Evolutionary conservation across 2,888 invertebrate species (phyloP).

Genomic region (Chorisops tibialis): DNA sequence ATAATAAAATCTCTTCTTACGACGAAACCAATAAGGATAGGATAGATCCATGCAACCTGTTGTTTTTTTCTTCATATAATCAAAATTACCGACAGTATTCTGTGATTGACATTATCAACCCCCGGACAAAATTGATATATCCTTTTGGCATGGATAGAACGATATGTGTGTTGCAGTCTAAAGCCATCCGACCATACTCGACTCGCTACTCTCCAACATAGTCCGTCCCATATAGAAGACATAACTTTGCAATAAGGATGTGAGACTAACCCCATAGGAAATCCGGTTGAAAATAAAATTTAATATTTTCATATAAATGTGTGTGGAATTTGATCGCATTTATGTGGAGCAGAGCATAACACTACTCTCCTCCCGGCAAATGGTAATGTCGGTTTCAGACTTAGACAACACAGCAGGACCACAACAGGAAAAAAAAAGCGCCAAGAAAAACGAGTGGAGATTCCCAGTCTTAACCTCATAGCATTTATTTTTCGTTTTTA

Average conservation of each 20-base stretch:
- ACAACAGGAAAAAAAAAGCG: not conserved
- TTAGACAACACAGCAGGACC: slow-evolving; percentile 22
- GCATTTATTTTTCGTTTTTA: not conserved
- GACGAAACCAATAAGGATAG: not conserved
- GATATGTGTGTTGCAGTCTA: too few relatives aligned
- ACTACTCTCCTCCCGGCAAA: not conserved
- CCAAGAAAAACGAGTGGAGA: not conserved
- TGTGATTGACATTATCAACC: slow-evolving; percentile 8
- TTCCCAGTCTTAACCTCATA: not conserved
- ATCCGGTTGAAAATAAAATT: slow-evolving; percentile 18
- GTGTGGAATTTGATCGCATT: slow-evolving; percentile 6
- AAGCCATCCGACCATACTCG: too few relatives aligned
- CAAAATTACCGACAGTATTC: not conserved
- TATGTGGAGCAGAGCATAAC: too few relatives aligned
- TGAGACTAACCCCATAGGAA: slow-evolving; percentile 2
- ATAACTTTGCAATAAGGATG: not conserved
- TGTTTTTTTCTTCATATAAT: not conserved
- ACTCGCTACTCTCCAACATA: too few relatives aligned
- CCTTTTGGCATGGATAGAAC: too few relatives aligned
- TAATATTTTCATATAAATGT: slow-evolving; percentile 9
- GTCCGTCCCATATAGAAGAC: not conserved
- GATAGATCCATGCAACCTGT: not conserved
- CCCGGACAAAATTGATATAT: not conserved
- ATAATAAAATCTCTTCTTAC: too few relatives aligned
- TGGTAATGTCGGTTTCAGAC: slow-evolving; percentile 21